These are phyloP conservation scores for Balaeniceps rex DNA, from an alignment of 2,113 vertebrate species.

Conservation along the genomic window DNA sequence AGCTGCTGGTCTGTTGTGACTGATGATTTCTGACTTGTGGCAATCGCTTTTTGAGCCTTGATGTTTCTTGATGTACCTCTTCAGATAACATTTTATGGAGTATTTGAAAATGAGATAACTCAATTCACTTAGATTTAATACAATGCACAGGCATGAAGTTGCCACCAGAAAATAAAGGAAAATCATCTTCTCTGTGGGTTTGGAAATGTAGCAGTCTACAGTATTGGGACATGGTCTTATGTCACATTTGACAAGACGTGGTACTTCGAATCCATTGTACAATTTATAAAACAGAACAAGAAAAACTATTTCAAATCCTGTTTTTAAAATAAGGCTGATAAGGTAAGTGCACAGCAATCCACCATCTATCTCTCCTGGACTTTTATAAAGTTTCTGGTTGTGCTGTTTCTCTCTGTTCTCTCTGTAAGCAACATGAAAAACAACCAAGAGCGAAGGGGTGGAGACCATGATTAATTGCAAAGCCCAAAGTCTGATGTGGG, in stretches of 20 bases:
- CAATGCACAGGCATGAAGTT: slow-evolving; percentile 81
- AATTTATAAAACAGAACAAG: slow-evolving; percentile 84
- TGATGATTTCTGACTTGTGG: neutral
- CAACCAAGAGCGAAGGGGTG: slow-evolving; percentile 85
- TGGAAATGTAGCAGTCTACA: slow-evolving; percentile 84
- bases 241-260: slow-evolving; percentile 75
- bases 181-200: slow-evolving; percentile 86
- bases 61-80: slow-evolving; percentile 21
- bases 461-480: slow-evolving; percentile 90
- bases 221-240: slow-evolving; percentile 81
- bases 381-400: slow-evolving; percentile 71
- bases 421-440: slow-evolving; percentile 83
- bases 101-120: slow-evolving; percentile 81
- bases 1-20: neutral
- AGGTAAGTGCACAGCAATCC: slow-evolving; percentile 83
- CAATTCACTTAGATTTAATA: slow-evolving; percentile 80
- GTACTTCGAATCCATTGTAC: slow-evolving; percentile 81
- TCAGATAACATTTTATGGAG: slow-evolving; percentile 68
- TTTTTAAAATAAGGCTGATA: slow-evolving; percentile 83
- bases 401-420: slow-evolving; percentile 77
- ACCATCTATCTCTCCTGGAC: slow-evolving; percentile 75
- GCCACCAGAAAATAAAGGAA: slow-evolving; percentile 83
- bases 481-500: slow-evolving; percentile 86
- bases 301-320: slow-evolving; percentile 78
- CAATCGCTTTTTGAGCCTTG: neutral